Evolutionary conservation across 1,140 invertebrate genomes (phyloP).

Genomic region (Periplaneta americana): DNA sequence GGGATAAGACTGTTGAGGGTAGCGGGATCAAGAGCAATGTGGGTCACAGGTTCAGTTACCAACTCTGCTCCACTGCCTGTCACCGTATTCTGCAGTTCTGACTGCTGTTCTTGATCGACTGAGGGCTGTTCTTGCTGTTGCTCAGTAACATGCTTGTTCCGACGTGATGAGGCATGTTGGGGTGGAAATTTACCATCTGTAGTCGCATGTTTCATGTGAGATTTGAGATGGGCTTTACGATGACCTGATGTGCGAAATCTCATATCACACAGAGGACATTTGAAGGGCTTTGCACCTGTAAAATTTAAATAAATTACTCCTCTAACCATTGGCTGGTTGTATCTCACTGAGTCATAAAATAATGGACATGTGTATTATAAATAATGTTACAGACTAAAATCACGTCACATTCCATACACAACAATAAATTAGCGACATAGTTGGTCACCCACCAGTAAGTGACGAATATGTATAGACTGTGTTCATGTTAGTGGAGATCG

Average conservation of each 20-base stretch:
- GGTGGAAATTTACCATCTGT: neutral
- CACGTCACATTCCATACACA: too few species aligned
- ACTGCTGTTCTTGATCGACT: neutral
- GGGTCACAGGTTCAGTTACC: neutral
- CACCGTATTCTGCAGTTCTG: neutral
- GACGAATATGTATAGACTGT: too few species aligned
- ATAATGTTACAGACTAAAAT: too few species aligned
- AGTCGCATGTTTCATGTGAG: conserved; percentile 43
- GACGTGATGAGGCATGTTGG: neutral
- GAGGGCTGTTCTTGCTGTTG: neutral
- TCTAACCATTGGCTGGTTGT: too few species aligned
- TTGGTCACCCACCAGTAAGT: too few species aligned
- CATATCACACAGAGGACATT: conserved; percentile 55
- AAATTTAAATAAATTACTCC: too few species aligned
- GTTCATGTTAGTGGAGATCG: too few species aligned
- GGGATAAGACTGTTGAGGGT: neutral
- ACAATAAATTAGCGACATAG: too few species aligned
- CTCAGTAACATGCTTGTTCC: neutral
- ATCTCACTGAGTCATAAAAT: too few species aligned
- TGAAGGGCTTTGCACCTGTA: conserved; percentile 59
- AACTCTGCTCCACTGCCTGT: neutral
- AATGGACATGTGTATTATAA: too few species aligned
- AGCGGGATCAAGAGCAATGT: conserved; percentile 1
- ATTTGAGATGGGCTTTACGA: conserved; percentile 53
- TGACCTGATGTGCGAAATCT: conserved; percentile 64